Evolutionary conservation across 2,888 invertebrate species (phyloP).

Genomic region (Tetramorium bicarinatum): DNA sequence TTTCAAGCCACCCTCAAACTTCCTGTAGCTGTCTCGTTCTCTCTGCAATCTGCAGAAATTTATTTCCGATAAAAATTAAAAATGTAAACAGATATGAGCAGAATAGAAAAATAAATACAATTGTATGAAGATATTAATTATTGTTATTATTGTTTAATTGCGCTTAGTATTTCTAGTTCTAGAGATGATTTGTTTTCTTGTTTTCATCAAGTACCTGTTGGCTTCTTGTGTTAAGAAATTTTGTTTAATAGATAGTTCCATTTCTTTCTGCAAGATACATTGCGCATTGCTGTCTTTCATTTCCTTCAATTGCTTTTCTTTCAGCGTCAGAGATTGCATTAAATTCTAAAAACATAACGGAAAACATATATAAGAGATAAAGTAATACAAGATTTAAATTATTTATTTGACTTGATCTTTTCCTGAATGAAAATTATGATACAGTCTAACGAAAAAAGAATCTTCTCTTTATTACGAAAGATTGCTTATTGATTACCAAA

Average conservation of each 20-base stretch:
- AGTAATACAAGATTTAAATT: slow-evolving; percentile 1
- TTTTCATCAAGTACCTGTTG: slow-evolving; percentile 75
- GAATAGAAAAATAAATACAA: neutral
- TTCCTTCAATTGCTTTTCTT: slow-evolving; percentile 78
- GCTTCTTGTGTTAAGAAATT: slow-evolving; percentile 80
- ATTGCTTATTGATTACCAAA: slow-evolving; percentile 8
- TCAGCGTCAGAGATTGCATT: slow-evolving; percentile 76
- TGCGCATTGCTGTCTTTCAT: slow-evolving; percentile 76
- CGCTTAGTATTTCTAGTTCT: neutral
- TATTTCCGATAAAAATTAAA: neutral
- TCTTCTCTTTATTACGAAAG: neutral
- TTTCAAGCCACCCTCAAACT: slow-evolving; percentile 80
- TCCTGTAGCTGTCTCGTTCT: slow-evolving; percentile 76
- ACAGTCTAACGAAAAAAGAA: neutral
- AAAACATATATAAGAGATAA: slow-evolving; percentile 19
- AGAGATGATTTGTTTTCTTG: neutral
- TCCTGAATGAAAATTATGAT: neutral
- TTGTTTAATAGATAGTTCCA: slow-evolving; percentile 80
- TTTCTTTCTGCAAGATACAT: slow-evolving; percentile 78
- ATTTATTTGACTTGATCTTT: neutral
- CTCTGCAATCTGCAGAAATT: slow-evolving; percentile 79
- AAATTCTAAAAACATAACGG: slow-evolving; percentile 73
- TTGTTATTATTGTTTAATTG: neutral
- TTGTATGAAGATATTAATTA: neutral
- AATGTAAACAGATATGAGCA: neutral